A percentile compares a stretch with the other conserved stretches of the same genome.
Conservation (phyloP, 2,113 vertebrate genomes). For the Sprattus sprattus region DNA sequence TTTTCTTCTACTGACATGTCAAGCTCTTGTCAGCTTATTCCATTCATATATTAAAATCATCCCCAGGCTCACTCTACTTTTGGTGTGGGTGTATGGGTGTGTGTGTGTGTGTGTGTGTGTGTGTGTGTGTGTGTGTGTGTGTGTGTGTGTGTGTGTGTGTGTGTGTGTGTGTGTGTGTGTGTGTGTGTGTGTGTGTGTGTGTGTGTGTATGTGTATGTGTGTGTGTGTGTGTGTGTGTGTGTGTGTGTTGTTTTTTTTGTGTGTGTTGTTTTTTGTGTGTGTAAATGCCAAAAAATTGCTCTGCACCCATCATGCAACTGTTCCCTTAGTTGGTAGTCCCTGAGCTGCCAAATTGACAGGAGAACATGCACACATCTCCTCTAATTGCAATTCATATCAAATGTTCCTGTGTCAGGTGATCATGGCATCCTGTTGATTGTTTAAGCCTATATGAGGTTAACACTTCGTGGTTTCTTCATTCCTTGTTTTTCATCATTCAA, state of each 20-base stretch:
- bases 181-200: not conserved
- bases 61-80: not conserved
- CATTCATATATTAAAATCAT: not conserved
- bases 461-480: not conserved
- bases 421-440: conserved; percentile 1
- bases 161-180: no score
- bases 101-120: not conserved
- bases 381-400: conserved; percentile 9
- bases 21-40: not conserved
- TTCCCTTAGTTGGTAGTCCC: not conserved
- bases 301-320: not conserved
- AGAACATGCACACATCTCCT: not conserved
- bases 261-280: not conserved
- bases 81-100: not conserved
- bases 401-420: not conserved
- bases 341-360: not conserved
- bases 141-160: not conserved
- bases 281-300: not conserved
- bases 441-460: not conserved
- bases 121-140: not conserved
- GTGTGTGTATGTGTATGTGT: not conserved
- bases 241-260: not conserved
- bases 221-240: not conserved
- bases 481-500: conserved; percentile 15
- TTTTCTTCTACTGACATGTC: not conserved